phyloP scores from a whole-genome alignment of 2,113 vertebrate species.

The Clarias macrocephalus region DNA sequence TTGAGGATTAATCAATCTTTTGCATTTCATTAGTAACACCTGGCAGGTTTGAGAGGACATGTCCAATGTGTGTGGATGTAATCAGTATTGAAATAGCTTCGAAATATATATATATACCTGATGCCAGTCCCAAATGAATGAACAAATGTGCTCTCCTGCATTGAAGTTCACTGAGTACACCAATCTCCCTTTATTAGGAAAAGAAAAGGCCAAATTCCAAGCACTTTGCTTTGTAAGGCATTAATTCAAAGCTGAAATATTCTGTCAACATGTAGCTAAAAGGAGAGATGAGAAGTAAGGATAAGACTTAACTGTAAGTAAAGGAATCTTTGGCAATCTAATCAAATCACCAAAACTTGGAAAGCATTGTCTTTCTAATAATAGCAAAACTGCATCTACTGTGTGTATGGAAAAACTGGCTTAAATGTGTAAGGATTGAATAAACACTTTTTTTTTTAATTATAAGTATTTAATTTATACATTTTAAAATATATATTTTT shows the following conservation, averaged over 20 bases:
- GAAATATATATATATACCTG: neutral
- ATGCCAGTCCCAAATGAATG: neutral
- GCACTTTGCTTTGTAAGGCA: neutral
- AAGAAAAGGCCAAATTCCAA: neutral
- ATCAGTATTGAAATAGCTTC: neutral
- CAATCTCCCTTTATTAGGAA: neutral
- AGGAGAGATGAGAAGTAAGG: neutral
- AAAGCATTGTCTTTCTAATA: neutral
- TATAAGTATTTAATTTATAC: no score
- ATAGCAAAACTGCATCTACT: neutral
- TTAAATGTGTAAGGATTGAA: neutral
- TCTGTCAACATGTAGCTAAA: neutral
- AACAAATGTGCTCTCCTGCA: neutral
- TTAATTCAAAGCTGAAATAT: neutral
- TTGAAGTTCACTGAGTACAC: neutral
- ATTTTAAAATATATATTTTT: no score
- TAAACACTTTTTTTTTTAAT: neutral
- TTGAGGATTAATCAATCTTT: no score
- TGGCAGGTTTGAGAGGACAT: neutral
- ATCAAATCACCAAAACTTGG: neutral
- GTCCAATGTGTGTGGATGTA: neutral
- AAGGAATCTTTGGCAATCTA: no score
- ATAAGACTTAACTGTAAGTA: neutral
- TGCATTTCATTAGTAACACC: no score
- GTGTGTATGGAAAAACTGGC: neutral